Evolutionary conservation across 2,888 invertebrate species (phyloP).

Genomic region (Plusia festucae): DNA sequence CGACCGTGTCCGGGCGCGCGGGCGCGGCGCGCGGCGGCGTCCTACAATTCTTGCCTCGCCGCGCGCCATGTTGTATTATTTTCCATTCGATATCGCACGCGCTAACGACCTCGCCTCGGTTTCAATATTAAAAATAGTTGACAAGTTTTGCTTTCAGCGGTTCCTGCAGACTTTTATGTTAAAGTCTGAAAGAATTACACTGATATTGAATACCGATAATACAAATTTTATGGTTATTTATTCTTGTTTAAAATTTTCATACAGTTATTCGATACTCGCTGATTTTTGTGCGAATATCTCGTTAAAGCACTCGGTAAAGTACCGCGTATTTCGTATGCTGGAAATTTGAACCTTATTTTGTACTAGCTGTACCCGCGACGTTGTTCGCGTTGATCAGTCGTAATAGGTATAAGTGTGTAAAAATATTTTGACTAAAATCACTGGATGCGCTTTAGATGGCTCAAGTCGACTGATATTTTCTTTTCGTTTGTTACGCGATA

Average conservation of each 20-base stretch:
- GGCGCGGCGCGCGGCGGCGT: too few species aligned
- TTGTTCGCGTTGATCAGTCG: too few species aligned
- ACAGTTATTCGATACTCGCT: not conserved
- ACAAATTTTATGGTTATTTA: constrained; percentile 6
- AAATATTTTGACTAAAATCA: too few species aligned
- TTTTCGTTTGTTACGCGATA: too few species aligned
- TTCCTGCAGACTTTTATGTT: constrained; percentile 39
- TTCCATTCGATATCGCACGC: constrained; percentile 71
- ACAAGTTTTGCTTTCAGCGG: constrained; percentile 57
- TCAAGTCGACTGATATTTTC: too few species aligned
- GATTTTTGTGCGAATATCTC: not conserved
- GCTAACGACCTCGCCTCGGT: constrained; percentile 65
- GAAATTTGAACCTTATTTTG: not conserved
- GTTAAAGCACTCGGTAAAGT: not conserved
- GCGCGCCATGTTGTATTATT: constrained; percentile 68
- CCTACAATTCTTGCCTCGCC: constrained; percentile 59
- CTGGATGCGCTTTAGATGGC: too few species aligned
- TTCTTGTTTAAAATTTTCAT: constrained; percentile 2
- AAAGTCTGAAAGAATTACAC: constrained; percentile 30
- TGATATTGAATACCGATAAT: constrained; percentile 19
- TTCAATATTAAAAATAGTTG: constrained; percentile 71
- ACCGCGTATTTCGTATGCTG: not conserved
- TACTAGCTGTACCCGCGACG: too few species aligned
- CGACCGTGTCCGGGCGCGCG: constrained; percentile 37
- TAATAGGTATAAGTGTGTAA: too few species aligned